Evolutionary conservation across 2,113 vertebrate genomes (phyloP).

Genomic region (Cisticola juncidis): DNA sequence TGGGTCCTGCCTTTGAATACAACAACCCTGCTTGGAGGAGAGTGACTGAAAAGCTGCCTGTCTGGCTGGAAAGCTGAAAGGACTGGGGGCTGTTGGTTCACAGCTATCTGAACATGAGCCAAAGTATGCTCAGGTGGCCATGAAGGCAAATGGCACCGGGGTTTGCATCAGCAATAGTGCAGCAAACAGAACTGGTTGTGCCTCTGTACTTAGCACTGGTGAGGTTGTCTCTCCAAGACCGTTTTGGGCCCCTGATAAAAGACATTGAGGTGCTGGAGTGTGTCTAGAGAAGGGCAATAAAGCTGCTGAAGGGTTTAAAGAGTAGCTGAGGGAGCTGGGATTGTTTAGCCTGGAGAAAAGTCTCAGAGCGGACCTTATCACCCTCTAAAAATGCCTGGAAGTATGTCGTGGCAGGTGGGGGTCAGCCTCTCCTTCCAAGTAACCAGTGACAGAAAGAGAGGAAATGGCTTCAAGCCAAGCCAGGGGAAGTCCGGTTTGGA

Average conservation of each 20-base stretch:
- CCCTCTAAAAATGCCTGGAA: background rate
- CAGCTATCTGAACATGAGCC: background rate
- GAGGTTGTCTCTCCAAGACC: background rate
- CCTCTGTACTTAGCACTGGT: background rate
- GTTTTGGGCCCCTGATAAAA: background rate
- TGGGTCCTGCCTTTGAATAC: background rate
- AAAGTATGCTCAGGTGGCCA: background rate
- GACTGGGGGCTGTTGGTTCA: background rate
- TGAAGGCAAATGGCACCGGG: background rate
- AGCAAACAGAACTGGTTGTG: background rate
- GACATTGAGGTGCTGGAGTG: too few relatives aligned
- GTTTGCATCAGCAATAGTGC: background rate
- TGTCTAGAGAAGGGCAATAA: background rate
- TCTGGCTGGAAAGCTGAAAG: too few relatives aligned
- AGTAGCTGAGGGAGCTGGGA: background rate
- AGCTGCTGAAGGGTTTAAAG: background rate
- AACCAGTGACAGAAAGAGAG: background rate
- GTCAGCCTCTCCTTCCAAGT: background rate
- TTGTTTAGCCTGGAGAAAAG: background rate
- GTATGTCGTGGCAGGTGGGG: background rate
- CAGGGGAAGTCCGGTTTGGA: background rate
- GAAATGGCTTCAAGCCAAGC: background rate
- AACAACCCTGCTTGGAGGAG: background rate
- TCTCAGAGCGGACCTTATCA: background rate
- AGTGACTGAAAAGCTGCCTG: rapidly evolving